phyloP scores from a whole-genome alignment of 2,113 vertebrate genomes.

The Triplophysa rosa region DNA sequence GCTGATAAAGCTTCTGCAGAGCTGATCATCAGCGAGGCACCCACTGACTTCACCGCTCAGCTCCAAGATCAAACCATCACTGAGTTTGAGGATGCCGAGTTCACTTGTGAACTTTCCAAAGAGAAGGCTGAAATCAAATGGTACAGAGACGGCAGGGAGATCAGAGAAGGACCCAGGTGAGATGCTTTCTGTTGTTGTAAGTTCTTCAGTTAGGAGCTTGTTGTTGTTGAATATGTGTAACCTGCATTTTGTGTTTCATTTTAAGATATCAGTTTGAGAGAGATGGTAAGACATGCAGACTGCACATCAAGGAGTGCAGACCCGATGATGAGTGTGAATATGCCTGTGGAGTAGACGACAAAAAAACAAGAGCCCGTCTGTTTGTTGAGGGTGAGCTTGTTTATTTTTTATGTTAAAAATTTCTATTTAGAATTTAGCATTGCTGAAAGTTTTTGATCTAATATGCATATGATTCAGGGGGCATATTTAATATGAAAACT shows the following conservation, averaged over 20 bases:
- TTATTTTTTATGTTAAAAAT: neutral
- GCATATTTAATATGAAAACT: too few species aligned
- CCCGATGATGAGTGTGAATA: constrained; percentile 98
- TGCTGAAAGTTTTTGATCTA: too few species aligned
- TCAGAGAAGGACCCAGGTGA: constrained; percentile 93
- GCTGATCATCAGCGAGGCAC: constrained; percentile 95
- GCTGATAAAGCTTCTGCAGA: constrained; percentile 90
- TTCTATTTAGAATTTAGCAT: too few species aligned
- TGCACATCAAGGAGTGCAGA: constrained; percentile 93
- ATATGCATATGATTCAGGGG: too few species aligned
- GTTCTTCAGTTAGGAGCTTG: neutral
- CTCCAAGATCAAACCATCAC: constrained; percentile 93
- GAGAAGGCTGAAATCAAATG: constrained; percentile 94
- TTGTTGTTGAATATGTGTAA: constrained; percentile 2
- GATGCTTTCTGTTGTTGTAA: constrained; percentile 29
- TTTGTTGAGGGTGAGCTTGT: constrained; percentile 89
- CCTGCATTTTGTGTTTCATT: constrained; percentile 24
- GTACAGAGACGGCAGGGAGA: constrained; percentile 95
- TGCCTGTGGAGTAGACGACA: constrained; percentile 93
- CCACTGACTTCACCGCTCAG: constrained; percentile 86
- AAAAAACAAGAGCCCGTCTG: constrained; percentile 88
- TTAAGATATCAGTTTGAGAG: constrained; percentile 89
- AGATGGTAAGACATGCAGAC: constrained; percentile 85
- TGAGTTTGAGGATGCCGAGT: constrained; percentile 94
- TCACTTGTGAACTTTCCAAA: constrained; percentile 90